Base-by-base conservation (phyloP, 2,797 vertebrate species). In the Meriones psammophilus region DNA sequence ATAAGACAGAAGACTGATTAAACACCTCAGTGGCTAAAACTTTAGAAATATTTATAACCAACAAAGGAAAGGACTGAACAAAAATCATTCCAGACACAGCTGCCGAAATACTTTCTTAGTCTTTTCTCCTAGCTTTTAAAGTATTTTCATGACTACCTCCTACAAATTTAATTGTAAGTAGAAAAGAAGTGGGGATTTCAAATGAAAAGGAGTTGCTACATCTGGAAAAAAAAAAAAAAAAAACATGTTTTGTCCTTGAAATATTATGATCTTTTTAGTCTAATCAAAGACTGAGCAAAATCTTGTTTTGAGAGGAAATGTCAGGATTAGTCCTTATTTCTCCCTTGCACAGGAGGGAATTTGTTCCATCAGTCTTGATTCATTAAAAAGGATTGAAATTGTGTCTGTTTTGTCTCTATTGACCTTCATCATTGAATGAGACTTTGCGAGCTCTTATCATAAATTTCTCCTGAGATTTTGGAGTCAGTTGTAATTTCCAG, bases 341-440 rank as follows among this genome's bases (percentile, higher is more conserved):
- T 56, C 17, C 20, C 33, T 26, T 69, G 71, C 79, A 89, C 76
- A 78, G 87, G 92, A 97, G 54, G 54, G 66, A 96, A 92, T 94
- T 94, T 50, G 77, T 95, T 96, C 71, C 7, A 42, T 95, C 96
- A 91, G 56, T 89, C 76, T 87, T 78, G 76, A 97, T 96, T 97
- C 96, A 96, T 96, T 96, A 92, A 94, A 95, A 96, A 33, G 66
- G 90, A 96, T 7, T 92, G 83, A 94, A 98, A 94, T 91, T 88
- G 15, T n/a, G 87, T 84, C 88, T 77, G 4, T 83, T 92, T 96
- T 95, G 74, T 97, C 88, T 95, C 88, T 94, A n/a, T 77, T 95
- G 93, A 97, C 96, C 97, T 97, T 97, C 88, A 89, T 97, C 84
- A 97, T 91, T 95, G 91, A 97, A 96, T 88, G 69, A 96, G 24